A percentile compares a stretch with the other conserved stretches of the same genome.
These are phyloP conservation scores for Zoanthus sansibaricus DNA, from an alignment of 92 coral and sea anemone species.

Conservation along the genomic window DNA sequence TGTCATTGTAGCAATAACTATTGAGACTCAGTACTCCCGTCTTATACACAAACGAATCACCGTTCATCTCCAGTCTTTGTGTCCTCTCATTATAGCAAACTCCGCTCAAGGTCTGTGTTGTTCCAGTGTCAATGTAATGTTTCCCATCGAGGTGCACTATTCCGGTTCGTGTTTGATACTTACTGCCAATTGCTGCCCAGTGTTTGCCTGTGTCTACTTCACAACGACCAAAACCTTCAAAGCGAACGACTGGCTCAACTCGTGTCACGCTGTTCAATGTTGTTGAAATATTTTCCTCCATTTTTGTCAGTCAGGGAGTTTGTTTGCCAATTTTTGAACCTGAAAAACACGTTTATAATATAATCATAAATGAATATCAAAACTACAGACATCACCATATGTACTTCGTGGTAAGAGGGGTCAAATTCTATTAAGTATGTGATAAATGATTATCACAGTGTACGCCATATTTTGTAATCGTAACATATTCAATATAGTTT, in stretches of 20 bases:
- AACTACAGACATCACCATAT: background rate
- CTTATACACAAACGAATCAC: constrained; percentile 12
- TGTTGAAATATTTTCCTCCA: constrained; percentile 32
- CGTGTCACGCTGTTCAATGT: constrained; percentile 16
- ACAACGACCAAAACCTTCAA: constrained; percentile 39
- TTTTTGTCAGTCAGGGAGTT: background rate
- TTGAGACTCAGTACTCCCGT: constrained; percentile 26
- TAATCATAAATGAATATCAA: background rate
- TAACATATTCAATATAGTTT: too few species aligned
- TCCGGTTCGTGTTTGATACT: constrained; percentile 13
- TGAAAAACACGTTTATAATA: too few species aligned
- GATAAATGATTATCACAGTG: background rate
- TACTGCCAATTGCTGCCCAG: constrained; percentile 16
- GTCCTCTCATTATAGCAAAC: constrained; percentile 13
- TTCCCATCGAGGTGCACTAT: constrained; percentile 3
- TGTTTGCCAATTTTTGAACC: too few species aligned
- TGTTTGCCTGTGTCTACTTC: constrained; percentile 18
- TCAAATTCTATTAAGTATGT: background rate
- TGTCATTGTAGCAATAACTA: constrained; percentile 9
- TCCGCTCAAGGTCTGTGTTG: background rate
- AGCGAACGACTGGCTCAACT: constrained; percentile 17
- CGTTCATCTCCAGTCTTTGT: constrained; percentile 35
- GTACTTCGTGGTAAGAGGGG: background rate
- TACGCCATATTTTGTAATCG: too few species aligned
- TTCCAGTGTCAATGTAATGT: background rate